Percentiles rank a stretch among this genome's conserved stretches.
These are phyloP conservation scores for Charadrius vociferus DNA, from an alignment of 2,113 vertebrate genomes.

Conservation along the genomic window DNA sequence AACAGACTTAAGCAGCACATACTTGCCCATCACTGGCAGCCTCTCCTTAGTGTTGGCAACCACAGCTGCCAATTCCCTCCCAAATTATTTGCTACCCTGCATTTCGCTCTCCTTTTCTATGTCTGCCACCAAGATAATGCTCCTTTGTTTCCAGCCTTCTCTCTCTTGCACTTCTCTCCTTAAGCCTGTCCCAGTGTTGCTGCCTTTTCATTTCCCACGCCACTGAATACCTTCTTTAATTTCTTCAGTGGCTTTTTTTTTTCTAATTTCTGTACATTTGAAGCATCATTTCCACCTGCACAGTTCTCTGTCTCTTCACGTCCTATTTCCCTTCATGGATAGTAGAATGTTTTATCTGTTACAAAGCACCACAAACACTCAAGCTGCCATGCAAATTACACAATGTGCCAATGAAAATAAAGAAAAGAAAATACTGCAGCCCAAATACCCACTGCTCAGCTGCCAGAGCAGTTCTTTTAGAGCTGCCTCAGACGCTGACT, in stretches of 20 bases:
- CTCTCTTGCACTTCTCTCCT: neutral
- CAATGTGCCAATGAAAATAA: neutral
- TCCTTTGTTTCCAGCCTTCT: neutral
- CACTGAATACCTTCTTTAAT: slow-evolving; percentile 30
- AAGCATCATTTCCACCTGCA: slow-evolving; percentile 38
- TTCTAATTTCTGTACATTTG: neutral
- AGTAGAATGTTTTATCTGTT: slow-evolving; percentile 36
- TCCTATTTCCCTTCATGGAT: neutral
- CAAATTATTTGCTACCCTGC: neutral
- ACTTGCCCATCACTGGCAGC: neutral
- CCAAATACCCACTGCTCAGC: slow-evolving; percentile 9
- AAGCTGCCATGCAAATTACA: slow-evolving; percentile 30
- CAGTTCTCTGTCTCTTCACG: neutral
- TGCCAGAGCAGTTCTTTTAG: slow-evolving; percentile 23
- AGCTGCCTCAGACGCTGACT: neutral
- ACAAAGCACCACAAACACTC: slow-evolving; percentile 6
- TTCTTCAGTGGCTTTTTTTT: neutral
- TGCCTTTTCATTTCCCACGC: neutral
- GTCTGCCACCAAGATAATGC: neutral
- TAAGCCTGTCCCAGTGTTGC: neutral
- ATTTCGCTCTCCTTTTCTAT: neutral
- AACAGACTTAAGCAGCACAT: neutral
- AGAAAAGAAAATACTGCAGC: slow-evolving; percentile 3
- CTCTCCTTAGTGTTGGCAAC: neutral
- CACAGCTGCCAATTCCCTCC: neutral